Evolutionary conservation across 2,888 invertebrate genomes (phyloP).

Genomic region (Pachycephus smyrnensis): DNA sequence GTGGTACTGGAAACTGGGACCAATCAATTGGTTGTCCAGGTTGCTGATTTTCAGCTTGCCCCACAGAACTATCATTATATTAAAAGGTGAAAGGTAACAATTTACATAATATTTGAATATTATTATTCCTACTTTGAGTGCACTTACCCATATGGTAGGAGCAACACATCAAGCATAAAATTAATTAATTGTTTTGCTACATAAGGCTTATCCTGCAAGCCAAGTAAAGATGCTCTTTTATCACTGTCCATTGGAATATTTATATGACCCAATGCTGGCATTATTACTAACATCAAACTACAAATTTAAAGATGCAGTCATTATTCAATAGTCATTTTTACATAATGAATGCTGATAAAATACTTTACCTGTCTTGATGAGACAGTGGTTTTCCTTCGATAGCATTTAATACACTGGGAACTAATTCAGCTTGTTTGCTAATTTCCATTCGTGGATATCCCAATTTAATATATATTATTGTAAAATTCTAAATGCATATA

Average conservation of each 20-base stretch:
- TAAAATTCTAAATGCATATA: slow-evolving; percentile 79
- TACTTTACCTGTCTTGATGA: slow-evolving; percentile 83
- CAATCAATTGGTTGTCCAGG: slow-evolving; percentile 64
- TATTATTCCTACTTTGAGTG: background rate
- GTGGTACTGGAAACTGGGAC: slow-evolving; percentile 72
- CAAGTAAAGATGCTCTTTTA: slow-evolving; percentile 75
- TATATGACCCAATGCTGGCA: slow-evolving; percentile 83
- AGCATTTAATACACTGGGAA: slow-evolving; percentile 81
- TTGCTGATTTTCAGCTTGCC: slow-evolving; percentile 66
- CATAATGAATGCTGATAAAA: slow-evolving; percentile 10
- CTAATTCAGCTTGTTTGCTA: slow-evolving; percentile 80
- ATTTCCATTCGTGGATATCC: slow-evolving; percentile 86
- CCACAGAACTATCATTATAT: slow-evolving; percentile 67
- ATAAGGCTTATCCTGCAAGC: slow-evolving; percentile 80
- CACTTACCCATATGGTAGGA: slow-evolving; percentile 86
- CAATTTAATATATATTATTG: slow-evolving; percentile 92
- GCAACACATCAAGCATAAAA: slow-evolving; percentile 84
- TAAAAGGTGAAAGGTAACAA: slow-evolving; percentile 11
- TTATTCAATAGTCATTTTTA: slow-evolving; percentile 12
- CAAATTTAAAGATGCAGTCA: slow-evolving; percentile 33
- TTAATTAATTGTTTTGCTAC: slow-evolving; percentile 77
- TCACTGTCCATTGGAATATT: slow-evolving; percentile 75
- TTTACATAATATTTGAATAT: background rate
- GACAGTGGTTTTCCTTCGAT: slow-evolving; percentile 83
- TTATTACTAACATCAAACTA: slow-evolving; percentile 83